These are phyloP conservation scores for Pyrrhia umbra DNA, from an alignment of 2,888 invertebrate genomes.

Conservation along the genomic window DNA sequence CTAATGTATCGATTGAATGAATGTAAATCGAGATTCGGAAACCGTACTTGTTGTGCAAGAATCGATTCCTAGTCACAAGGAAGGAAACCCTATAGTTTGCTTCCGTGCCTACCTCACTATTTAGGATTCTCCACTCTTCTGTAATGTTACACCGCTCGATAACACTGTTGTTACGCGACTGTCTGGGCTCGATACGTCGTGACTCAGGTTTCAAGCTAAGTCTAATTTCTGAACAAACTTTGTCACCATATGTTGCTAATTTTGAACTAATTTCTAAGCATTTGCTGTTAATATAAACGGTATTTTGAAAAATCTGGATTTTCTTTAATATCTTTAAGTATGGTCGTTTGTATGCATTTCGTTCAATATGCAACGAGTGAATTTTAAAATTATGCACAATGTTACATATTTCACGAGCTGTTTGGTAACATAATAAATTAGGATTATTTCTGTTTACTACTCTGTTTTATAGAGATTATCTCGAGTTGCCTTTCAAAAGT, in stretches of 20 bases:
- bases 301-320: constrained; percentile 21
- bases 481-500: constrained; percentile 36
- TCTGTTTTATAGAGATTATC: constrained; percentile 21
- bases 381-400: constrained; percentile 44
- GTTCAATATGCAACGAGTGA: constrained; percentile 43
- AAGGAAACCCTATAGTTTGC: constrained; percentile 76
- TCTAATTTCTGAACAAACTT: constrained; percentile 30
- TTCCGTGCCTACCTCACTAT: constrained; percentile 62
- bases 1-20: constrained; percentile 34
- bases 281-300: constrained; percentile 17
- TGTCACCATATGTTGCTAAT: constrained; percentile 52
- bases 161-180: constrained; percentile 37
- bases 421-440: constrained; percentile 20
- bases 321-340: constrained; percentile 11
- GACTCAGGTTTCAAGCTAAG: constrained; percentile 52
- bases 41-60: constrained; percentile 54
- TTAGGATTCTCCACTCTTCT: constrained; percentile 66
- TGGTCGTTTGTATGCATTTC: constrained; percentile 55
- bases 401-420: constrained; percentile 20
- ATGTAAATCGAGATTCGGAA: constrained; percentile 55
- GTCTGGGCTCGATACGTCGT: constrained; percentile 45
- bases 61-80: constrained; percentile 66
- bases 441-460: constrained; percentile 37
- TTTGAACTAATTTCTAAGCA: constrained; percentile 32
- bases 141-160: constrained; percentile 62